A percentile compares a stretch with the other conserved stretches of the same genome.
Conservation (phyloP, 2,888 invertebrate genomes). For the Bursaphelenchus okinawaensis region DNA sequence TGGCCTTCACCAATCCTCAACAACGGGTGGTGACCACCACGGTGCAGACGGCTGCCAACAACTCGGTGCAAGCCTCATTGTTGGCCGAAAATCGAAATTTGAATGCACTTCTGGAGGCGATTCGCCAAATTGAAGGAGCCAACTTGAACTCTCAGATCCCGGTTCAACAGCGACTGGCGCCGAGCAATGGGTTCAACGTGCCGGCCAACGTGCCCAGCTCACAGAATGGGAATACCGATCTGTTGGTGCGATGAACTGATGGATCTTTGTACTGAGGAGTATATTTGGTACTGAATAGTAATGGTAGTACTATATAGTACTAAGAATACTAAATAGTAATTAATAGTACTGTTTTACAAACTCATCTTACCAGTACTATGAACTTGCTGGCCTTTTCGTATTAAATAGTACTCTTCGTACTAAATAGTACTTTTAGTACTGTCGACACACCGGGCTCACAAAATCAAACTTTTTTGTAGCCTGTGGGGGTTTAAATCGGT, state of each 20-base stretch:
- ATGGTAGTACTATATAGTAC: no score
- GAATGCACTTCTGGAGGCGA: slow-evolving; percentile 96
- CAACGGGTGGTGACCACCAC: background rate
- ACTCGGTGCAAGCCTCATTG: slow-evolving; percentile 15
- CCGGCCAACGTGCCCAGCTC: background rate
- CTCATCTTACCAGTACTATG: no score
- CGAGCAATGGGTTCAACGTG: background rate
- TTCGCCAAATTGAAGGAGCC: slow-evolving; percentile 87
- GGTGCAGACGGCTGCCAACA: background rate
- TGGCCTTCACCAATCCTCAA: background rate
- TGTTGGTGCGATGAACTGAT: background rate
- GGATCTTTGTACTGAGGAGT: no score
- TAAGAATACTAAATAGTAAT: no score
- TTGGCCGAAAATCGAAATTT: slow-evolving; percentile 61
- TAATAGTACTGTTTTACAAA: no score
- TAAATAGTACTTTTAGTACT: no score
- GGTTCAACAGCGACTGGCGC: background rate
- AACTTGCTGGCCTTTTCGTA: no score
- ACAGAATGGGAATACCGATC: background rate
- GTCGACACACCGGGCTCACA: no score
- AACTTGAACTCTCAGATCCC: slow-evolving; percentile 2
- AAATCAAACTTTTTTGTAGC: no score
- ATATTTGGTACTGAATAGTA: no score
- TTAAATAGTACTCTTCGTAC: no score
- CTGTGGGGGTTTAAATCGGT: no score